Evolutionary conservation across 2,888 invertebrate species (phyloP).

Genomic region (Diplazon laetatorius): DNA sequence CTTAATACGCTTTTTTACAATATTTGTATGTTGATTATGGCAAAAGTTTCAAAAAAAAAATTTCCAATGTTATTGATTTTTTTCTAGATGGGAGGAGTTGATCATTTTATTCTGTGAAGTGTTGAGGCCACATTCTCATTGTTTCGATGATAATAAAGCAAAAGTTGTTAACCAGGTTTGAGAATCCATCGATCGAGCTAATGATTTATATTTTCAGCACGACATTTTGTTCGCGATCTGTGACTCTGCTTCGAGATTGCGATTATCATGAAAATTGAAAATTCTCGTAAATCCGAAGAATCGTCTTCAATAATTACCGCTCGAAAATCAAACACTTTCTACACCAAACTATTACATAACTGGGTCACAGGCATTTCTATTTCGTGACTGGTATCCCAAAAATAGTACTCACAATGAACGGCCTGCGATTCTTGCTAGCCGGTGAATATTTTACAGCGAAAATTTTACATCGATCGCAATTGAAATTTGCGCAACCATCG

Average conservation of each 20-base stretch:
- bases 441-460: background rate
- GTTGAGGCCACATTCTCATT: background rate
- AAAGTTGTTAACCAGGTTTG: background rate
- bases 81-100: too few relatives aligned
- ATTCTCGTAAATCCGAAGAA: too few relatives aligned
- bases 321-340: background rate
- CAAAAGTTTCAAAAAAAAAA: too few relatives aligned
- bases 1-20: background rate
- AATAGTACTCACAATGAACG: background rate
- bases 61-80: too few relatives aligned
- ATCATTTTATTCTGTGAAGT: too few relatives aligned
- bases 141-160: background rate
- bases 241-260: too few relatives aligned
- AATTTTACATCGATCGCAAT: background rate
- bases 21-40: background rate
- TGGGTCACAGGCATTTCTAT: background rate
- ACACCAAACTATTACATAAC: slow-evolving; percentile 4
- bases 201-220: slow-evolving; percentile 16
- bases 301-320: too few relatives aligned
- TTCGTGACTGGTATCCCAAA: background rate
- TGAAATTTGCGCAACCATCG: background rate
- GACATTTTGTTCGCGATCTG: too few relatives aligned
- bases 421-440: background rate
- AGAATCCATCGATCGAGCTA: slow-evolving; percentile 14
- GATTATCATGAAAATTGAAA: too few relatives aligned